Base-by-base conservation (phyloP, 2,797 vertebrate genomes). In the Phrynocephalus vlangalii region DNA sequence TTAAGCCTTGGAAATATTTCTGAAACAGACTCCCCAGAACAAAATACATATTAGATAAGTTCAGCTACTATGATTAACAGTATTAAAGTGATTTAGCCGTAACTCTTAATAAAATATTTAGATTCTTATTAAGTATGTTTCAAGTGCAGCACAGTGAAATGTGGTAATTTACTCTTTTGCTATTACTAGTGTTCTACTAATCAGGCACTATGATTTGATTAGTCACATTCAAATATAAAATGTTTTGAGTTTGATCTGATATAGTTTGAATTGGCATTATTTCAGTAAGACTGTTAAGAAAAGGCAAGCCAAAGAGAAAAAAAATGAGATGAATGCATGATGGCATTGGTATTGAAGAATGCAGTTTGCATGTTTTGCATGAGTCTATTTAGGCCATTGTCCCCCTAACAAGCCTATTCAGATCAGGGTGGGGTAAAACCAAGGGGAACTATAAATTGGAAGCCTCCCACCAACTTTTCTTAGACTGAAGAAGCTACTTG, bases 151-250 rank as follows among this genome's bases (percentile, higher is more conserved):
- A 91, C 90, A 95, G 92, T 94, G 91, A 88, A 90, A 92, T 93
- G 88, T 87, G 94, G 86, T 95, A 96, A 95, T 97, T 96, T 96
- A 91, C 89, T 94, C 89, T 94, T 94, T 93, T 79, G 92, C 94
- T 96, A 96, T 96, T 96, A 95, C 44, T 92, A n/a, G 2, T 52
- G 82, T 88, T 95, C 91, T 96, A 89, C 87, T 91, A 56, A 87
- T 91, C 92, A 89, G 88, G 78, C 91, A 91, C 48, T 88, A 92
- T 96, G 95, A 96, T 96, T 96, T 96, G 94, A 96, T 97, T 96
- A 96, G 95, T 97, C 92, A 95, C 93, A 93, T 92, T 96, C 94
- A 95, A 95, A 92, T 93, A 81, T 88, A 95, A 95, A 95, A 92
- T 78, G 20, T 48, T 91, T 94, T 95, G n/a, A 93, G 93, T 94